Percentiles rank a stretch among this genome's conserved stretches.
These are phyloP conservation scores for Merops nubicus DNA, from an alignment of 2,113 vertebrate genomes.

Conservation along the genomic window DNA sequence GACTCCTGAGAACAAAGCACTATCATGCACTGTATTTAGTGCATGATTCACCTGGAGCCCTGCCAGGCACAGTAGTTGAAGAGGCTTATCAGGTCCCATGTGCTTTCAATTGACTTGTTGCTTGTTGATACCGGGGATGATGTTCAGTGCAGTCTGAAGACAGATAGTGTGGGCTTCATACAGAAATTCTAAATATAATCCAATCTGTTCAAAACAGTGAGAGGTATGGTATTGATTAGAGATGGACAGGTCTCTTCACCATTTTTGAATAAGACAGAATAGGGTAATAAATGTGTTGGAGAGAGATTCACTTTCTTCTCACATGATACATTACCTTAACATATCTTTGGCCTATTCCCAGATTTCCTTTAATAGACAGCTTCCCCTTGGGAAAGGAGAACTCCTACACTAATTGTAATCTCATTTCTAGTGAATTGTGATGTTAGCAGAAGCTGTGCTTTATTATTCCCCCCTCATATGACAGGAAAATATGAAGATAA, in stretches of 20 bases:
- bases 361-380: neutral
- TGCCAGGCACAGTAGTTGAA: accelerated
- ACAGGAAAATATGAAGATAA: neutral
- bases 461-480: neutral
- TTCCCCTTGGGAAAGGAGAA: neutral
- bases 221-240: neutral
- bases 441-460: neutral
- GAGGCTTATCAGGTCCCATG: neutral
- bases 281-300: neutral
- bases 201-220: neutral
- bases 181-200: neutral
- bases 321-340: neutral
- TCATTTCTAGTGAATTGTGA: neutral
- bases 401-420: neutral
- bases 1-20: neutral
- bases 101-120: neutral
- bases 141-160: neutral
- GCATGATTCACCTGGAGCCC: neutral
- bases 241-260: neutral
- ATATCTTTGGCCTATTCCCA: neutral
- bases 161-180: neutral
- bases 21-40: neutral
- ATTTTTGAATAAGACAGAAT: neutral
- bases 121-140: neutral
- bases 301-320: neutral